phyloP scores from a whole-genome alignment of 2,113 vertebrate genomes.

The Xiphophorus hellerii region DNA sequence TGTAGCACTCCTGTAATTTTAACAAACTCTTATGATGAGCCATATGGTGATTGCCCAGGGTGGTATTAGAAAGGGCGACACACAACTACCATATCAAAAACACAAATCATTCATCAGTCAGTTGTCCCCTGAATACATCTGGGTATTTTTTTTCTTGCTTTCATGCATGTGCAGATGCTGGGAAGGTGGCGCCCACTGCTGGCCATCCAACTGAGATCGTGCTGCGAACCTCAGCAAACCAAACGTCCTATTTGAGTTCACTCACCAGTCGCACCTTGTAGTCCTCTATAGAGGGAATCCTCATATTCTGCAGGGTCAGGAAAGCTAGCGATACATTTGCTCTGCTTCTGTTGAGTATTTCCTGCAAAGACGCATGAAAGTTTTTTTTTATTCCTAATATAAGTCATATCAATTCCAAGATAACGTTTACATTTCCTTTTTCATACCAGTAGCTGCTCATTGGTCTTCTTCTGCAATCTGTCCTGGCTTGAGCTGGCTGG shows the following conservation, averaged over 20 bases:
- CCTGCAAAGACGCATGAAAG: conserved; percentile 33
- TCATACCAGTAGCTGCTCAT: conserved; percentile 69
- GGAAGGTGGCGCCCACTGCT: too few species aligned
- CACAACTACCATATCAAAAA: too few species aligned
- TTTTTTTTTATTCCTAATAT: not conserved
- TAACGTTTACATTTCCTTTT: not conserved
- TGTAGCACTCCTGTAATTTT: too few species aligned
- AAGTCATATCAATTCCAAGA: not conserved
- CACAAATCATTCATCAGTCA: too few species aligned
- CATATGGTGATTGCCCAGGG: too few species aligned
- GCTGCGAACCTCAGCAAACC: not conserved
- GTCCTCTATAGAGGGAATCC: conserved; percentile 2
- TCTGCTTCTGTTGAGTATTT: conserved; percentile 58
- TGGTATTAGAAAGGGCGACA: too few species aligned
- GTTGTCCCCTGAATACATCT: too few species aligned
- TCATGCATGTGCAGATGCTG: too few species aligned
- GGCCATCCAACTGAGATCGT: too few species aligned
- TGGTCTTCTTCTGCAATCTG: conserved; percentile 47
- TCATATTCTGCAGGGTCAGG: conserved; percentile 27
- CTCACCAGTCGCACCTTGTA: conserved; percentile 60
- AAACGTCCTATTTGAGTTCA: not conserved
- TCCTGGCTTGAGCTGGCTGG: not conserved
- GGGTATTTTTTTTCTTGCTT: too few species aligned
- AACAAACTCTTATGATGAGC: too few species aligned
- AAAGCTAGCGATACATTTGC: conserved; percentile 27